A percentile compares a stretch with the other conserved stretches of the same genome.
Evolutionary conservation across 2,888 invertebrate species (phyloP).

Genomic region (Drosophila paramelanica): DNA sequence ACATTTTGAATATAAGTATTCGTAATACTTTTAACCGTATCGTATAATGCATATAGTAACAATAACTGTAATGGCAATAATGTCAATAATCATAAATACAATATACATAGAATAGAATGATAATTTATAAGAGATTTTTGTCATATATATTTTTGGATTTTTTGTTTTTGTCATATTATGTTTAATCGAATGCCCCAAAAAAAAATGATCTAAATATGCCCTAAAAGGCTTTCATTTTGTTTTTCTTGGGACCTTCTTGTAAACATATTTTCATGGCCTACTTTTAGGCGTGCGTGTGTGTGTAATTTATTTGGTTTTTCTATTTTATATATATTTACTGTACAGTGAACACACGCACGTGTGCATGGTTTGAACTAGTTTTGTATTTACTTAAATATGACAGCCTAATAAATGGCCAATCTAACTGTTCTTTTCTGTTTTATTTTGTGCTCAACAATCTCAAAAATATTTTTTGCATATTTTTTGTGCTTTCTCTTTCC

Average conservation of each 20-base stretch:
- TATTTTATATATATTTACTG: conserved; percentile 48
- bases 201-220: neutral
- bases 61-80: conserved; percentile 65
- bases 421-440: conserved; percentile 7
- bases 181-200: conserved; percentile 28
- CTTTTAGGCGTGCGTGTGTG: neutral
- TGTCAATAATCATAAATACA: conserved; percentile 74
- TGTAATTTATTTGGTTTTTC: conserved; percentile 2
- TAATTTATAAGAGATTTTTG: conserved; percentile 8
- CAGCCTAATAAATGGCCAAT: conserved; percentile 30
- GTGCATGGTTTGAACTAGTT: conserved; percentile 16
- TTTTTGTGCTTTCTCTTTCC: conserved; percentile 14
- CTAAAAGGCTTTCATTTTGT: conserved; percentile 6
- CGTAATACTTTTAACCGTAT: conserved; percentile 46
- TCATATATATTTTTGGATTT: neutral
- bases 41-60: conserved; percentile 58
- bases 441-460: conserved; percentile 52
- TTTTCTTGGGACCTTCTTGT: conserved; percentile 12
- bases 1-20: conserved; percentile 41
- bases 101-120: conserved; percentile 38
- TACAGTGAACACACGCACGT: conserved; percentile 53
- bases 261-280: conserved; percentile 7
- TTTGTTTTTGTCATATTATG: neutral
- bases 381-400: conserved; percentile 3
- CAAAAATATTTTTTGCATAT: conserved; percentile 42